Evolutionary conservation across 2,888 invertebrate genomes (phyloP).

Genomic region (Nasonia oneida): DNA sequence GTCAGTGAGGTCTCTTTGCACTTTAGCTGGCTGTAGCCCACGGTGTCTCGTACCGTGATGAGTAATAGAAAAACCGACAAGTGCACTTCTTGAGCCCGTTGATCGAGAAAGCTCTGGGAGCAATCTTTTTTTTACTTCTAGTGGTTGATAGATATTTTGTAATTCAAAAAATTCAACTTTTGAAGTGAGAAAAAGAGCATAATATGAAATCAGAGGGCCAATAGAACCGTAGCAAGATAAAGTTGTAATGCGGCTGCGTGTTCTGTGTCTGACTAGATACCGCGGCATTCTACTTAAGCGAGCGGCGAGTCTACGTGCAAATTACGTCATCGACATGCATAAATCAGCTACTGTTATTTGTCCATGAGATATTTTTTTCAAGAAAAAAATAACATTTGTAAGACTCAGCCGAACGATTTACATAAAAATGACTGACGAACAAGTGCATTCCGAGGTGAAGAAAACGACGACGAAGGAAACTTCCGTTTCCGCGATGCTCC

Average conservation of each 20-base stretch:
- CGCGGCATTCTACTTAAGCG: not conserved
- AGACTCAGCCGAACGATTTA: not conserved
- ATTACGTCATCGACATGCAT: not conserved
- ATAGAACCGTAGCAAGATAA: too few species aligned
- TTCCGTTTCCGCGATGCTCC: not conserved
- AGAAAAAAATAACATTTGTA: not conserved
- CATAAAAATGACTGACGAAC: constrained; percentile 34
- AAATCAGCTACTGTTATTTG: not conserved
- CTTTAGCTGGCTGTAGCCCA: not conserved
- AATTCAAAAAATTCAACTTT: too few species aligned
- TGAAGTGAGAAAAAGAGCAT: too few species aligned
- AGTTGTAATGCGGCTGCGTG: not conserved
- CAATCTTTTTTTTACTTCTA: not conserved
- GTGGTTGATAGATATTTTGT: too few species aligned
- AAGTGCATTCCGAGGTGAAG: not conserved
- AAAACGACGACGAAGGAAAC: not conserved
- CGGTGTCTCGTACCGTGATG: not conserved
- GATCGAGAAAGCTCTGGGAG: not conserved
- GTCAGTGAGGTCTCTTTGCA: not conserved
- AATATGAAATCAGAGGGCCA: too few species aligned
- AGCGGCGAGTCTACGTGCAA: not conserved
- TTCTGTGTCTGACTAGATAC: not conserved
- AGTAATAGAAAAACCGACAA: not conserved
- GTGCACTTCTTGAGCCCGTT: not conserved
- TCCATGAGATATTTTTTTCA: not conserved